Evolutionary conservation across 2,888 invertebrate species (phyloP).

Genomic region (Drosophila lutescens): DNA sequence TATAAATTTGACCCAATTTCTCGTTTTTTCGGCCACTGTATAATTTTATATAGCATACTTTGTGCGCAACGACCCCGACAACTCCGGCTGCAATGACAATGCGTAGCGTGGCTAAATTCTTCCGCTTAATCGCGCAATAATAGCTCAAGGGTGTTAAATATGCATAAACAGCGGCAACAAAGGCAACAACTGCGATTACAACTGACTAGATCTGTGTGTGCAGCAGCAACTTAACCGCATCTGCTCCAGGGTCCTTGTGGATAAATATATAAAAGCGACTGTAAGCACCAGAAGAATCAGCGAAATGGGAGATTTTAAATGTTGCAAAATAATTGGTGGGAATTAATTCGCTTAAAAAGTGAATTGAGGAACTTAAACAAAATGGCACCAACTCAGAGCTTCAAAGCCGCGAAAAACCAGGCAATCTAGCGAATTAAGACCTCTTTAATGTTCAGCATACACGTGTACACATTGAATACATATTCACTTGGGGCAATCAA

Average conservation of each 20-base stretch:
- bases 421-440: constrained; percentile 9
- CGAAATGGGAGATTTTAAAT: constrained; percentile 3
- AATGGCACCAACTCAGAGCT: neutral
- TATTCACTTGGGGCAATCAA: constrained; percentile 6
- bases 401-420: neutral
- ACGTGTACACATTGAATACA: constrained; percentile 19
- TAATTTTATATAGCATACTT: constrained; percentile 50
- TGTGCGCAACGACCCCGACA: constrained; percentile 38
- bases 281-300: neutral
- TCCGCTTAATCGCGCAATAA: constrained; percentile 69
- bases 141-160: constrained; percentile 60
- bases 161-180: constrained; percentile 39
- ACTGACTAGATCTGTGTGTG: constrained; percentile 32
- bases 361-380: constrained; percentile 15
- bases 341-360: constrained; percentile 8
- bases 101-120: constrained; percentile 55
- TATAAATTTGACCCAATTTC: neutral
- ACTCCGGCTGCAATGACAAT: constrained; percentile 39
- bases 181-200: constrained; percentile 46
- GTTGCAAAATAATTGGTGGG: constrained; percentile 19
- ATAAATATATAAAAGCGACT: neutral
- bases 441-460: neutral
- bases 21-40: constrained; percentile 9
- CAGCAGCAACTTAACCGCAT: constrained; percentile 22
- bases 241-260: constrained; percentile 11